Evolutionary conservation across 2,797 vertebrate genomes (phyloP).

Genomic region (Aphelocoma californica): DNA sequence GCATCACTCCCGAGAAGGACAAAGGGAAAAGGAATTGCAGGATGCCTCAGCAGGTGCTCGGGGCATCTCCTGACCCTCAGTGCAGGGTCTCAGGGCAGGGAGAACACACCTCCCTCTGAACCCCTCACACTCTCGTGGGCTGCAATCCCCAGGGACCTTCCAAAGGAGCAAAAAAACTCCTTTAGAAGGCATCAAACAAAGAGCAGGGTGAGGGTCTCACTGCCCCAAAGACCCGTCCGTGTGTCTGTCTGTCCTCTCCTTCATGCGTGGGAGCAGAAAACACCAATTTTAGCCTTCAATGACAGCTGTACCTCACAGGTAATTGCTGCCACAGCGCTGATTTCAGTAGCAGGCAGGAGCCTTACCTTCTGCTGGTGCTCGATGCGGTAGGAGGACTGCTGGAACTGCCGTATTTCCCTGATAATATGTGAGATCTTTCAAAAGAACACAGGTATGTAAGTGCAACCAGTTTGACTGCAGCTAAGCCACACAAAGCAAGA

Average conservation of each 20-base stretch:
- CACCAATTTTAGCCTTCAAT: background rate
- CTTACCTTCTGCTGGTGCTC: constrained; percentile 92
- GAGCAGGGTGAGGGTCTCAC: background rate
- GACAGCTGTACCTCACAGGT: background rate
- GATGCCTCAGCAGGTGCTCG: background rate
- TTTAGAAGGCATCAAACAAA: background rate
- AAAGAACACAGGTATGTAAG: background rate
- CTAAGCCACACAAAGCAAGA: background rate
- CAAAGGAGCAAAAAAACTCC: background rate
- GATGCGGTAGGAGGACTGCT: constrained; percentile 95
- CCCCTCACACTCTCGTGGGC: accelerated
- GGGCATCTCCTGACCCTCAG: background rate
- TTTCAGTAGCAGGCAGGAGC: background rate
- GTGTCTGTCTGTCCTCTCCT: background rate
- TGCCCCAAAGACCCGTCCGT: accelerated
- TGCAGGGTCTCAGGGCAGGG: background rate
- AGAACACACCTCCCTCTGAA: background rate
- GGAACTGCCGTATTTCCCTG: constrained; percentile 95
- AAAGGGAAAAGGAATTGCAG: background rate
- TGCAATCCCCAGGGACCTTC: background rate
- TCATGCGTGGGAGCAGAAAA: background rate
- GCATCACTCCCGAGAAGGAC: background rate
- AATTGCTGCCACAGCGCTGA: background rate
- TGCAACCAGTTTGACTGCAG: background rate
- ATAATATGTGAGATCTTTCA: constrained; percentile 95